Conservation (phyloP, 2,113 vertebrate species). For the Nematolebias whitei region DNA sequence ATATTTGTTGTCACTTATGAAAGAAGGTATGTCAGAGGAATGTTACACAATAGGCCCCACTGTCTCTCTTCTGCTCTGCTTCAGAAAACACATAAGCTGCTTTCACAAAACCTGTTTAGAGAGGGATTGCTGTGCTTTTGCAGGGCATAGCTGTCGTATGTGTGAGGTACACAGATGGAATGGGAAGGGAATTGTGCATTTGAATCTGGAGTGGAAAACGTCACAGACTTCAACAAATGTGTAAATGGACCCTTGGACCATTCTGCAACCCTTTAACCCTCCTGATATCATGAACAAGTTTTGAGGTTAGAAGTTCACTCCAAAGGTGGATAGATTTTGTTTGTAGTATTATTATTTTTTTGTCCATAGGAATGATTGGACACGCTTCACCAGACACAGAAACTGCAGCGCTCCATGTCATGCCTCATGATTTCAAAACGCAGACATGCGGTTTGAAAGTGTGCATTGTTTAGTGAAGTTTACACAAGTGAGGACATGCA, state of each 20-base stretch:
- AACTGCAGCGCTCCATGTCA: background rate
- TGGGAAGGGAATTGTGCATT: background rate
- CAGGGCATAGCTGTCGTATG: background rate
- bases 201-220: background rate
- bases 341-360: background rate
- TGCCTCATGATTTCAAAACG: background rate
- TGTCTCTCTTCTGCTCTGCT: background rate
- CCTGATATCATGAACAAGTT: background rate
- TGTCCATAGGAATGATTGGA: background rate
- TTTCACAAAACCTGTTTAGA: background rate
- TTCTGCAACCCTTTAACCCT: background rate
- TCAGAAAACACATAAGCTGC: background rate
- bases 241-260: too few relatives aligned
- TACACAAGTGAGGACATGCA: background rate
- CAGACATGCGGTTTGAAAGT: background rate
- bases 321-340: background rate
- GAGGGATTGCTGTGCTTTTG: background rate
- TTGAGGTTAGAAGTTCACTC: background rate
- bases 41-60: conserved; percentile 6
- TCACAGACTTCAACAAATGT: background rate
- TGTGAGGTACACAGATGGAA: background rate
- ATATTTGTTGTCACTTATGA: background rate
- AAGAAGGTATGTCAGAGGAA: conserved; percentile 8
- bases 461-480: background rate
- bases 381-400: background rate